Conservation (phyloP, 2,888 invertebrate species). For the Xanthia togata region DNA sequence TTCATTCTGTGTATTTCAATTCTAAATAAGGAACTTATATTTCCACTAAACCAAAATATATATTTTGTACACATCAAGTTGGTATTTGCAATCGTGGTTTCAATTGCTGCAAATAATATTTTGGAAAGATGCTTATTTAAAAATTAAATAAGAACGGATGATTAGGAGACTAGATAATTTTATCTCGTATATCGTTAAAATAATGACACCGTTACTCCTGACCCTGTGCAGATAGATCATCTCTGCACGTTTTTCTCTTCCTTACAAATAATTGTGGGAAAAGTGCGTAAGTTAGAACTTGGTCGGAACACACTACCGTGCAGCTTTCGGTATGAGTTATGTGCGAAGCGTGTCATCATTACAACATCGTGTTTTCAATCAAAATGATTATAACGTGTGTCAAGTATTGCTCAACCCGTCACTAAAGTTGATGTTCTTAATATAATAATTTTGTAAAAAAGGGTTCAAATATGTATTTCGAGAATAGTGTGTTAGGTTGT, state of each 20-base stretch:
- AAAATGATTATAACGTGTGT: background rate
- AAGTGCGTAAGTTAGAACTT: background rate
- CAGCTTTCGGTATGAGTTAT: background rate
- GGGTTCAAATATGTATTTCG: background rate
- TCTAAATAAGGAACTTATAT: too few species aligned
- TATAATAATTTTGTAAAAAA: background rate
- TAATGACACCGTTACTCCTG: background rate
- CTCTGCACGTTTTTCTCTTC: background rate
- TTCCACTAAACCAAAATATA: too few species aligned
- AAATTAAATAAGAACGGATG: background rate
- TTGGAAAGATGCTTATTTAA: background rate
- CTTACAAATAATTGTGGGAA: slow-evolving; percentile 1
- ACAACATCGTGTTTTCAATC: slow-evolving; percentile 8
- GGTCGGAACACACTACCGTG: background rate
- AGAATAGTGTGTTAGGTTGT: background rate
- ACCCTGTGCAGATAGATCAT: background rate
- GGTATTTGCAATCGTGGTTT: too few species aligned
- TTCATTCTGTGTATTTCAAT: too few species aligned
- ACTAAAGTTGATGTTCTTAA: background rate
- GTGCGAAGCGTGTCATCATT: slow-evolving; percentile 5
- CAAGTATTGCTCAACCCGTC: background rate
- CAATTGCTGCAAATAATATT: background rate
- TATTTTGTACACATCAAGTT: too few species aligned
- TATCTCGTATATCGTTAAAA: background rate
- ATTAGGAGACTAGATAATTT: too few species aligned